Conservation (phyloP, 2,888 invertebrate species). For the Panopea generosa region DNA sequence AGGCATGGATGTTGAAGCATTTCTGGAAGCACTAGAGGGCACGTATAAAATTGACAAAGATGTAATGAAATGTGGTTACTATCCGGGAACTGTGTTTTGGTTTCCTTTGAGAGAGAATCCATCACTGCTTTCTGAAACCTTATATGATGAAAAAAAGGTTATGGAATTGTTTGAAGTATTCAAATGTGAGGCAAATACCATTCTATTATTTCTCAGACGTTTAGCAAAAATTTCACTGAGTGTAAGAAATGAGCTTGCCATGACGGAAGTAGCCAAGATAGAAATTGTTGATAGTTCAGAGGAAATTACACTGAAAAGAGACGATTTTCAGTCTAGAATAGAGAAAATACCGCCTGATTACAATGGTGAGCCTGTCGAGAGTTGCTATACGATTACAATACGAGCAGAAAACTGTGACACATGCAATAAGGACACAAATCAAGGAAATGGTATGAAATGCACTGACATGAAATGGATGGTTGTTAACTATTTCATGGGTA, state of each 20-base stretch:
- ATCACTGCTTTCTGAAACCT: constrained; percentile 73
- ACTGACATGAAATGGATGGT: constrained; percentile 17
- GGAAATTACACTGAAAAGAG: not conserved
- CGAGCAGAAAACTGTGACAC: no score
- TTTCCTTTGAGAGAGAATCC: constrained; percentile 74
- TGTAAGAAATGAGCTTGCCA: not conserved
- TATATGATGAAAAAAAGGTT: constrained; percentile 71
- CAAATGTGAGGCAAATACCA: constrained; percentile 71
- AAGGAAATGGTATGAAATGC: not conserved
- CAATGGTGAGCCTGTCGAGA: not conserved
- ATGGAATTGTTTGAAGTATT: constrained; percentile 73
- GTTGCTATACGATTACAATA: not conserved
- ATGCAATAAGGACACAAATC: constrained; percentile 30
- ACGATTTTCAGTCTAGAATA: not conserved
- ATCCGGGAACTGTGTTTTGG: constrained; percentile 78
- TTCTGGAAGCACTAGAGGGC: constrained; percentile 60
- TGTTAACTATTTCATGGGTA: constrained; percentile 31
- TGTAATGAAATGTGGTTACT: constrained; percentile 49
- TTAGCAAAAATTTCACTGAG: not conserved
- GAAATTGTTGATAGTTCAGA: not conserved
- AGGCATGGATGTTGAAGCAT: constrained; percentile 11
- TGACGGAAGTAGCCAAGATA: not conserved
- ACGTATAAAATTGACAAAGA: constrained; percentile 64
- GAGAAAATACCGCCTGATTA: not conserved
- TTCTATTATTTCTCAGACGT: constrained; percentile 77